Conservation (phyloP, 2,113 vertebrate genomes). For the Cisticola juncidis region DNA sequence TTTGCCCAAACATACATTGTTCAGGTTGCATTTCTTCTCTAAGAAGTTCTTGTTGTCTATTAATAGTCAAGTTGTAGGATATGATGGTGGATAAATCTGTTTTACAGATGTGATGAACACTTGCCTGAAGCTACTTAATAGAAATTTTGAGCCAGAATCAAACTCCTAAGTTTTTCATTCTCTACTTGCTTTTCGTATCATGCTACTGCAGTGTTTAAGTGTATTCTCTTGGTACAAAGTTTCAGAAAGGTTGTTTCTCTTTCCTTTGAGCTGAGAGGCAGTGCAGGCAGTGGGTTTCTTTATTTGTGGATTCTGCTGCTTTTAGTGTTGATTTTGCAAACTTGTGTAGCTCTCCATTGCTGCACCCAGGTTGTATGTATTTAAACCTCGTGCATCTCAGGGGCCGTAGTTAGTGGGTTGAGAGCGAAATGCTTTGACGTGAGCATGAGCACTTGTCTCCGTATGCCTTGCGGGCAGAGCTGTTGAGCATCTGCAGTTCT, state of each 20-base stretch:
- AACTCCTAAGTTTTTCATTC: neutral
- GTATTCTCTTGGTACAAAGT: neutral
- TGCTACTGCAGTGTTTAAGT: neutral
- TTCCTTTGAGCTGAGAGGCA: neutral
- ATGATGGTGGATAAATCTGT: neutral
- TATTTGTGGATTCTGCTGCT: neutral
- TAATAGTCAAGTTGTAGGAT: neutral
- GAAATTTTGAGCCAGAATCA: neutral
- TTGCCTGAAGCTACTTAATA: neutral
- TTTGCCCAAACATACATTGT: neutral
- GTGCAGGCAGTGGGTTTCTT: neutral
- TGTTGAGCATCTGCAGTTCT: neutral
- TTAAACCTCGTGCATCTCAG: neutral
- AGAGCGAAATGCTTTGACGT: neutral
- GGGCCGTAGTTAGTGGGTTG: neutral
- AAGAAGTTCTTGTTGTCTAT: neutral
- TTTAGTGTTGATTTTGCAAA: neutral
- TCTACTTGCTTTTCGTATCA: neutral
- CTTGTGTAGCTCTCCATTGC: neutral
- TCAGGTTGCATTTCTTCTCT: neutral
- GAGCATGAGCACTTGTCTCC: neutral
- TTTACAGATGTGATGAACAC: neutral
- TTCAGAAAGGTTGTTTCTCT: neutral
- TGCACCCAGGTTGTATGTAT: neutral
- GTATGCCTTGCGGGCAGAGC: neutral